Evolutionary conservation across 2,797 vertebrate genomes (phyloP).

Genomic region (Meda fulgida): DNA sequence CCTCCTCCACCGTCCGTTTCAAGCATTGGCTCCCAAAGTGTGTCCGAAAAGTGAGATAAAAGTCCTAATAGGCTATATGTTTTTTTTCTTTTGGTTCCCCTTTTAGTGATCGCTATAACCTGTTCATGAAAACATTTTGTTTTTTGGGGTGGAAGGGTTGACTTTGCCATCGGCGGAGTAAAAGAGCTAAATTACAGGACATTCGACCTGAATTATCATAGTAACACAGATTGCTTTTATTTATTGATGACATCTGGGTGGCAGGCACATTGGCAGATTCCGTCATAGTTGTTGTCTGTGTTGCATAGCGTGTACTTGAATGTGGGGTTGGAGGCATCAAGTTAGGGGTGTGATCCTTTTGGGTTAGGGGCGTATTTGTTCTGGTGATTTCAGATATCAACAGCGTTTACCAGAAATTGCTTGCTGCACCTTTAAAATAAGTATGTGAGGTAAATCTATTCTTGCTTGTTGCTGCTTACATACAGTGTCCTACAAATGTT

Average conservation of each 20-base stretch:
- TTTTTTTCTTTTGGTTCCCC: too few relatives aligned
- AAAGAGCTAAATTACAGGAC: not conserved
- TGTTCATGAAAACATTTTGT: too few relatives aligned
- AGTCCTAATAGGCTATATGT: too few relatives aligned
- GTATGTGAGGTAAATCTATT: not conserved
- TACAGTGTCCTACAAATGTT: slow-evolving; percentile 12
- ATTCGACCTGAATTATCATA: not conserved
- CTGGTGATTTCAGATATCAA: not conserved
- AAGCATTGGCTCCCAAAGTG: not conserved
- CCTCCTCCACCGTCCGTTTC: not conserved
- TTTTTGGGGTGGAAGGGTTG: too few relatives aligned
- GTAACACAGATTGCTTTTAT: not conserved
- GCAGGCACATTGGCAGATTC: not conserved
- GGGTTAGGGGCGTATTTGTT: too few relatives aligned
- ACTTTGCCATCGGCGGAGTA: not conserved
- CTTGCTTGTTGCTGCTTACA: not conserved
- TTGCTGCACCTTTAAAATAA: not conserved
- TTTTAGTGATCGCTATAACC: too few relatives aligned
- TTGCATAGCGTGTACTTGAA: not conserved
- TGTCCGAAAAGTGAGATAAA: too few relatives aligned
- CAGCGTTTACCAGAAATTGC: not conserved
- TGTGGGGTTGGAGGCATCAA: not conserved
- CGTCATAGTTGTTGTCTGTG: too few relatives aligned
- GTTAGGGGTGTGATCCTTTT: not conserved
- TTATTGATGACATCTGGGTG: too few relatives aligned